Percentiles rank a stretch among this genome's conserved stretches.
These are phyloP conservation scores for Strix aluco DNA, from an alignment of 2,113 vertebrate genomes.

Conservation along the genomic window DNA sequence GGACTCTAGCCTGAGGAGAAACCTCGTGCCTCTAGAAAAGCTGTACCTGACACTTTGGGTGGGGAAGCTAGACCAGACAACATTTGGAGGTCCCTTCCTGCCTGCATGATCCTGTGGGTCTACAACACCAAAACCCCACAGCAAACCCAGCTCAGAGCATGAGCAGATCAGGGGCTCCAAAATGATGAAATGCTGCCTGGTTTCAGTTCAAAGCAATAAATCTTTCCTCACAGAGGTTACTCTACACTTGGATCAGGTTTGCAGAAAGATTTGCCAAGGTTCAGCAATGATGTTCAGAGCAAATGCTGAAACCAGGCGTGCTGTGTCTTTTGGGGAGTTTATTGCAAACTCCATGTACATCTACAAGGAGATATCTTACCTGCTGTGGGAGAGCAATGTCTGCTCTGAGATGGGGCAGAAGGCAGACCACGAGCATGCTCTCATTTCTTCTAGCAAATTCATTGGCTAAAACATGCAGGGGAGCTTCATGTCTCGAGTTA, in stretches of 20 bases:
- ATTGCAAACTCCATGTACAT: neutral
- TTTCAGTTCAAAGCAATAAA: neutral
- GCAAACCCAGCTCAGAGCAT: neutral
- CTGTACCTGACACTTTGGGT: neutral
- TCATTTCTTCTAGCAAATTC: neutral
- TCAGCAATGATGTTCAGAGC: neutral
- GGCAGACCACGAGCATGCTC: neutral
- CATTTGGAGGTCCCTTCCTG: neutral
- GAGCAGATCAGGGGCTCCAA: neutral
- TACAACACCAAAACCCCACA: neutral
- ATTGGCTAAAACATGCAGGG: neutral
- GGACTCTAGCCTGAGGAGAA: neutral
- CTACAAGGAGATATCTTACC: neutral
- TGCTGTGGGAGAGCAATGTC: neutral
- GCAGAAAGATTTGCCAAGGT: neutral
- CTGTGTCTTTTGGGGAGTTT: neutral
- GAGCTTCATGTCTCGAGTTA: neutral
- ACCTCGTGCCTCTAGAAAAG: neutral
- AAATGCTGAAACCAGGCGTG: constrained; percentile 1
- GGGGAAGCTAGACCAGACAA: neutral
- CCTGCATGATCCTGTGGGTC: neutral
- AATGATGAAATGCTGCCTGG: neutral
- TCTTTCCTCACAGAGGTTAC: neutral
- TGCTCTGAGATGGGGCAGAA: neutral
- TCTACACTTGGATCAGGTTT: neutral